Evolutionary conservation across 2,113 vertebrate genomes (phyloP).

Genomic region (Colius striatus): DNA sequence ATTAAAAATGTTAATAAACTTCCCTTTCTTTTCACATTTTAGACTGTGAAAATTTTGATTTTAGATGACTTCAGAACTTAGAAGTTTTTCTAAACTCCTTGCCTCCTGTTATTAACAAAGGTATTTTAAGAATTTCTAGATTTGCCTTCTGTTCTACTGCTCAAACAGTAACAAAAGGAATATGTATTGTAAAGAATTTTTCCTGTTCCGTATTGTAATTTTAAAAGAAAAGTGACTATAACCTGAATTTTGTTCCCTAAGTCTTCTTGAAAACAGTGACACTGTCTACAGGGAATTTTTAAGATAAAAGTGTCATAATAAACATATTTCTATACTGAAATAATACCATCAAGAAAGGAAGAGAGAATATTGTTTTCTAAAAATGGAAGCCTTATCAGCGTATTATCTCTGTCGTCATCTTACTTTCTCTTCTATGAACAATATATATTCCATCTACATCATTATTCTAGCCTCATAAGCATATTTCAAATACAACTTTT

Average conservation of each 20-base stretch:
- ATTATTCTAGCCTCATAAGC: not conserved
- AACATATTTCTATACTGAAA: not conserved
- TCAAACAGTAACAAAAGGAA: not conserved
- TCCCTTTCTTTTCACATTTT: not conserved
- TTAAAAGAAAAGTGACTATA: not conserved
- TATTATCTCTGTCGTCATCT: not conserved
- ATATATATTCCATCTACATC: not conserved
- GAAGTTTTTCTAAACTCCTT: not conserved
- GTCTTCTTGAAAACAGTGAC: not conserved
- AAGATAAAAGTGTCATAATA: not conserved
- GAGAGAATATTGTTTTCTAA: not conserved
- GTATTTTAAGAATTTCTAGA: not conserved
- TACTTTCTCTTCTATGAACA: not conserved
- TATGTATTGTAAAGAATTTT: not conserved
- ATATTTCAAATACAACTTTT: not conserved
- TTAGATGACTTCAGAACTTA: not conserved
- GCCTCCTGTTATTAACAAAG: not conserved
- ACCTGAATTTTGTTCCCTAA: not conserved
- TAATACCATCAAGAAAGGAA: not conserved
- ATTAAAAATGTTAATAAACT: not conserved
- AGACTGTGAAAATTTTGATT: not conserved
- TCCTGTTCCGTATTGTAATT: not conserved
- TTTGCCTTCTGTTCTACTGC: not conserved
- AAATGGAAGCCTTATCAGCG: not conserved
- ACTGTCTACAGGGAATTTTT: not conserved